Base-by-base conservation (phyloP, 2,113 vertebrate genomes). In the Calyptommatus sinebrachiatus region DNA sequence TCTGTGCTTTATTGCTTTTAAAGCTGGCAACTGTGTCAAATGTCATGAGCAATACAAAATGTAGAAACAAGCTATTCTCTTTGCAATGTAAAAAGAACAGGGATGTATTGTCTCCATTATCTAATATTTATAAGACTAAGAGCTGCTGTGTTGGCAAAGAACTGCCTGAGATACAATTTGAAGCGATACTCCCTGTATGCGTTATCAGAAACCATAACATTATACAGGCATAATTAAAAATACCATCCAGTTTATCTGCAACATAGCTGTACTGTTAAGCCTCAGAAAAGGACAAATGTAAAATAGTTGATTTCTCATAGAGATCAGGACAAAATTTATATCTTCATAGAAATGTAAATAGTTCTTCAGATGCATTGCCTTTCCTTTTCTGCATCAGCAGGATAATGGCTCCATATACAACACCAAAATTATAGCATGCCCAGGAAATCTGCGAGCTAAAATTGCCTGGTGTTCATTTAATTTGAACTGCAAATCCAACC, bases 141-240 rank as follows among this genome's bases (percentile, higher is more conserved):
- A 57, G 50, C 31, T 28, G 46, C 26, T 41, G 22, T 68, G 65
- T 29, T 77, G 63, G 48, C 4, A 77, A 65, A 66, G 69, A 74
- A 61, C 29, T 26, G 4, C 22, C 26, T 74, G 72, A 80, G 3
- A n/a, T 6, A 73, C 8, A 79, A 14, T 73, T 80, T 80, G 48
- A 31, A n/a, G 57, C 70, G 46, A 7, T 67, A 24, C 5, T 68
- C 6, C 60, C 41, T 41, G 12, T 35, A 31, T 73, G 50, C 46
- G n/a, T 9, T 57, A 73, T 67, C 45, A 73, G 29, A 29, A 68
- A 31, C 26, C 50, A 60, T 22, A 18, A 10, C 48, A 50, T 60
- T 74, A 60, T 80, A 57, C 26, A 7, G 46, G 29, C 24, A 48
- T 65, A 73, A 80, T 80, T 80, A 66, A 28, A 66, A 28, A 73